These are phyloP conservation scores for Sinonovacula constricta DNA, from an alignment of 1,140 invertebrate genomes.

Conservation along the genomic window DNA sequence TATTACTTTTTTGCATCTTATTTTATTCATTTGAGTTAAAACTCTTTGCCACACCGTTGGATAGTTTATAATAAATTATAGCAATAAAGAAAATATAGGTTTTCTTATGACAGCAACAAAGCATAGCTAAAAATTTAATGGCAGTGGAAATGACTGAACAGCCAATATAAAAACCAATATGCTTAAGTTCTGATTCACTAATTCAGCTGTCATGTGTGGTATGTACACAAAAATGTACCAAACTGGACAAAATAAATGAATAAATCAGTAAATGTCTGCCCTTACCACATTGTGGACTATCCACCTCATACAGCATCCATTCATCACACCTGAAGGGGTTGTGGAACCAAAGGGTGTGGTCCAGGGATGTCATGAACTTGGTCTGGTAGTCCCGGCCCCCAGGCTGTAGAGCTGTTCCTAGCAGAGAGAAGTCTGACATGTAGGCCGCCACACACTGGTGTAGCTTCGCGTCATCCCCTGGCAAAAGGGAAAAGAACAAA, in stretches of 20 bases:
- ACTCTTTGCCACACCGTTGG: no score
- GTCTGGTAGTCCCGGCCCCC: not conserved
- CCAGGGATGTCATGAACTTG: conserved; percentile 43
- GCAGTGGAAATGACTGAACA: no score
- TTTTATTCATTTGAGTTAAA: no score
- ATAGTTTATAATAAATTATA: no score
- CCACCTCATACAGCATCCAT: conserved; percentile 57
- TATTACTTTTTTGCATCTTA: no score
- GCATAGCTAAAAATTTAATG: no score
- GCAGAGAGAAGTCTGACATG: conserved; percentile 41
- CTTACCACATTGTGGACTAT: conserved; percentile 46
- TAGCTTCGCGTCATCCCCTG: conserved; percentile 58
- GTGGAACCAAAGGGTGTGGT: conserved; percentile 61
- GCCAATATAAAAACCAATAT: no score
- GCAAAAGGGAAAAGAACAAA: not conserved
- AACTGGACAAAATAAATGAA: not conserved
- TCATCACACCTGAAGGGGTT: conserved; percentile 42
- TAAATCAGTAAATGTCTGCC: not conserved
- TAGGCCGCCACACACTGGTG: conserved; percentile 54
- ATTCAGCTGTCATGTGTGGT: no score
- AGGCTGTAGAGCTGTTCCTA: conserved; percentile 32
- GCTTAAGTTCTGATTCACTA: no score
- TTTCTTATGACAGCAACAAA: no score
- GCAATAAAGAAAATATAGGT: no score
- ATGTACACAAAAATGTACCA: no score